Evolutionary conservation across 2,113 vertebrate genomes (phyloP), one percentile per base, ranked within the genome.

Genomic region (Larimichthys crocea): DNA sequence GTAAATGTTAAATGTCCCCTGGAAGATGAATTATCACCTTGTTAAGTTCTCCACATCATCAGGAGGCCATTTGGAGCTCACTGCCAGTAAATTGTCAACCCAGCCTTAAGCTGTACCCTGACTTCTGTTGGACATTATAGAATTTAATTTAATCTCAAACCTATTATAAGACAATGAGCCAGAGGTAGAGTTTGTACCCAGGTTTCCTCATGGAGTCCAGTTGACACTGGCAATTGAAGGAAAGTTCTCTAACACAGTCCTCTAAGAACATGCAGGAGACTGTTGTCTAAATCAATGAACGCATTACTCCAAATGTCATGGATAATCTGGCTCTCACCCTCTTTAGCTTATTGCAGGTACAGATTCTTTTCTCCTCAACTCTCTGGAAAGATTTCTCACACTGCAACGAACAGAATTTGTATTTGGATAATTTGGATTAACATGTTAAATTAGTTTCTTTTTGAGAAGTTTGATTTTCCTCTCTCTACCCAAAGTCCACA

Each of bases 101-200:
- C 61, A 44, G 83, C 75, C 81, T 74, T 61, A 50, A 90, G 71
- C 65, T 29, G 61, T 20, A 49, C 60, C 65, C 59, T 16, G 63
- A 44, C 50, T 77, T 61, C 62, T 79, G 84, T 79, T 74, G 19
- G 44, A 85, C 79, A 76, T 83, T 69, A 83, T 63, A 48, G 61
- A 59, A 29, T 69, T 76, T 50, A 76, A 83, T 86, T 85, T 64
- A 78, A 86, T 82, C 79, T 78, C 72, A 10, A 22, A 12, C 20
- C 78, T 67, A 63, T 88, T 88, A 84, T 63, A 42, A 42, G 10
- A 62, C 82, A 82, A 40, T 57, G 63, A 84, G 81, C 78, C 74
- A 49, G 71, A 65, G 76, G 74, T 76, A 63, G 68, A 44, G 42
- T 48, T 74, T 74, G 52, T 55, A 76, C 67, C 1, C 17, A 44